Evolutionary conservation across 2,888 invertebrate species (phyloP).

Genomic region (Nephrotoma appendiculata): DNA sequence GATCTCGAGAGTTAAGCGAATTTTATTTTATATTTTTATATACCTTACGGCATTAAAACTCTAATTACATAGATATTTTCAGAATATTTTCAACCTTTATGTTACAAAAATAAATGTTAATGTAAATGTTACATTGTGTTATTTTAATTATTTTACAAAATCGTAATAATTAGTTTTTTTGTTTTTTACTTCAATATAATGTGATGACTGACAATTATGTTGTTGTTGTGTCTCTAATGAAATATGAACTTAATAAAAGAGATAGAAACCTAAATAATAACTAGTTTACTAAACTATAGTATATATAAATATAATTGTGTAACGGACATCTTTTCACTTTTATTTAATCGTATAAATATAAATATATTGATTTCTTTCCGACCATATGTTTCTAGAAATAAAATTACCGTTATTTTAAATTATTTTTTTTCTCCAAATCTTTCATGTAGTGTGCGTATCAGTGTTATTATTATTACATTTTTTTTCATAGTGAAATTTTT

Average conservation of each 20-base stretch:
- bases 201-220: background rate
- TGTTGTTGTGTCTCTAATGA: background rate
- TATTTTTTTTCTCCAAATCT: background rate
- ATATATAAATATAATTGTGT: background rate
- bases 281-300: background rate
- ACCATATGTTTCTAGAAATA: background rate
- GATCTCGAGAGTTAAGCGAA: background rate
- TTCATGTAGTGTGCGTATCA: background rate
- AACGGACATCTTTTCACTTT: background rate
- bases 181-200: background rate
- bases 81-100: background rate
- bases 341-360: background rate
- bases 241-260: background rate
- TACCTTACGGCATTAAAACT: background rate
- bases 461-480: background rate
- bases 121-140: background rate
- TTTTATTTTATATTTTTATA: background rate
- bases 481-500: background rate
- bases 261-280: background rate
- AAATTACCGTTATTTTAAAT: background rate
- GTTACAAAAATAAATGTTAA: background rate
- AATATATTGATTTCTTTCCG: background rate
- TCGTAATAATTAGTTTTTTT: background rate
- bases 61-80: background rate
- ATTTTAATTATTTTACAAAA: background rate